These are phyloP conservation scores for Nematolebias whitei DNA, from an alignment of 2,113 vertebrate genomes.

Conservation along the genomic window DNA sequence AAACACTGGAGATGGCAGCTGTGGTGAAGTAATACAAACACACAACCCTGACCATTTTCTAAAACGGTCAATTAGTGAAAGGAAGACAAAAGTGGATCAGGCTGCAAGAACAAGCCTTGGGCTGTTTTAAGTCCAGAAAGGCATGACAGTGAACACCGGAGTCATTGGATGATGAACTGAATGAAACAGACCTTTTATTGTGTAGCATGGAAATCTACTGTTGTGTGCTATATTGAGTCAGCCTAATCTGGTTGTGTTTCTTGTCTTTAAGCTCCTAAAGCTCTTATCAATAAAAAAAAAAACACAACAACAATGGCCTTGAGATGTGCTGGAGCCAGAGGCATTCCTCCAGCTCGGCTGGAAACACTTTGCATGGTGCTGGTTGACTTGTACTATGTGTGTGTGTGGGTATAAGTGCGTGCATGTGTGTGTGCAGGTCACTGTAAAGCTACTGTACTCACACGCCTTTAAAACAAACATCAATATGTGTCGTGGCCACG, in stretches of 20 bases:
- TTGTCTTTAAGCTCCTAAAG: neutral
- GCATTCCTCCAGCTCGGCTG: conserved; percentile 23
- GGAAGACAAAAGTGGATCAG: conserved; percentile 47
- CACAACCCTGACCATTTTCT: neutral
- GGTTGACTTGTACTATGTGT: neutral
- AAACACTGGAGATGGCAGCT: conserved; percentile 63
- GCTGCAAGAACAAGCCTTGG: conserved; percentile 32
- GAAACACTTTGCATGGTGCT: conserved; percentile 2
- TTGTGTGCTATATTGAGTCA: conserved; percentile 4
- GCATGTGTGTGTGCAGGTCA: neutral
- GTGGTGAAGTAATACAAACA: conserved; percentile 18
- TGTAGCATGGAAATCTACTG: conserved; percentile 2
- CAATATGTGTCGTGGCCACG: conserved; percentile 2
- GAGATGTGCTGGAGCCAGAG: conserved; percentile 24
- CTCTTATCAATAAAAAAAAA: conserved; percentile 57
- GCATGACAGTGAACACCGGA: conserved; percentile 19
- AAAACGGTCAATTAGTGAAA: conserved; percentile 35
- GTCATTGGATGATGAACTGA: conserved; percentile 13
- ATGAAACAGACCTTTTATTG: neutral
- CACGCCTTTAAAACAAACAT: conserved; percentile 56
- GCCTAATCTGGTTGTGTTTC: neutral
- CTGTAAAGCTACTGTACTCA: conserved; percentile 21
- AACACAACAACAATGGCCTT: conserved; percentile 45
- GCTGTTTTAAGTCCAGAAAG: conserved; percentile 29
- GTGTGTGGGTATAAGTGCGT: neutral